Conservation (phyloP, 2,888 invertebrate genomes). For the Entomobrya multifasciata region DNA sequence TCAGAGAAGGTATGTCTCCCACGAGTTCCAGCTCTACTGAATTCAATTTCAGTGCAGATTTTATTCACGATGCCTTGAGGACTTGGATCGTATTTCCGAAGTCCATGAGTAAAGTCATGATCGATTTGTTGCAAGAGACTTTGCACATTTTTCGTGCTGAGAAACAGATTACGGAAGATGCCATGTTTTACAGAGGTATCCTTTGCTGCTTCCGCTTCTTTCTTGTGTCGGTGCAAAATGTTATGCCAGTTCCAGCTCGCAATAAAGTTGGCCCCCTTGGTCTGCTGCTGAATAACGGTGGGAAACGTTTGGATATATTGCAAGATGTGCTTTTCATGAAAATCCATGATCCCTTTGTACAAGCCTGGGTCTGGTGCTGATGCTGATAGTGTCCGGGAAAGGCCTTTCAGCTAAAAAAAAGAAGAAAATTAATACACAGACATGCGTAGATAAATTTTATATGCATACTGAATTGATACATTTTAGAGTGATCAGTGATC, state of each 20-base stretch:
- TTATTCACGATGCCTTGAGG: neutral
- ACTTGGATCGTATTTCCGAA: neutral
- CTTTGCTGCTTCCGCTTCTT: neutral
- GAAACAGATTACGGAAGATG: neutral
- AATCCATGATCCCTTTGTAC: too few species aligned
- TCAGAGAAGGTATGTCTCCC: neutral
- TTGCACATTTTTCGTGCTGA: neutral
- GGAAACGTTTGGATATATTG: slow-evolving; percentile 5
- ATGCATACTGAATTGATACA: too few species aligned
- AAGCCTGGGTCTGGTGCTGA: too few species aligned
- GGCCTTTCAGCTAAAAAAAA: too few species aligned
- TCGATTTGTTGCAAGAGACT: slow-evolving; percentile 11
- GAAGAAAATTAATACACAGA: too few species aligned
- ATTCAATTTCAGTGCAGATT: neutral
- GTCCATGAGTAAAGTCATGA: slow-evolving; percentile 15
- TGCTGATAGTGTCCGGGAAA: too few species aligned
- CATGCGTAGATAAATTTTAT: too few species aligned
- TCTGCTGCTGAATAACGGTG: slow-evolving; percentile 11
- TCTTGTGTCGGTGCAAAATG: too few species aligned
- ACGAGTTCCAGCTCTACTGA: neutral
- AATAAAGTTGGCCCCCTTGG: neutral
- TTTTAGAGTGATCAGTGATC: too few species aligned
- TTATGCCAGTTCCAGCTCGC: slow-evolving; percentile 41
- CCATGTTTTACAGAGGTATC: neutral
- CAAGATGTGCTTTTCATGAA: neutral